Conservation (phyloP, 2,797 vertebrate genomes). For the Hipposideros larvatus region DNA sequence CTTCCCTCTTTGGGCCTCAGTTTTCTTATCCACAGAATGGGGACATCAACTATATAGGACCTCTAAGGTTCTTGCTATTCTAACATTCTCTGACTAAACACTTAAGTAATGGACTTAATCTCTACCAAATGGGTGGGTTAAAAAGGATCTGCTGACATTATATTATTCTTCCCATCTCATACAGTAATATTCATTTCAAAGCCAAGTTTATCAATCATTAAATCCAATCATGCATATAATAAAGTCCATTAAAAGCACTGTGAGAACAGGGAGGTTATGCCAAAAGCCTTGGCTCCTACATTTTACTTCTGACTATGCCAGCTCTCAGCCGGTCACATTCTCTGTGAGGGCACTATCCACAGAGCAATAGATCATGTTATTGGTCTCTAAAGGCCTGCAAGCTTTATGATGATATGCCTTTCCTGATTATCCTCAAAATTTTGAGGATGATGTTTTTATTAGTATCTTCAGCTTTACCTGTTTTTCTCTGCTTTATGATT, state of each 20-base stretch:
- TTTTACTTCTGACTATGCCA: background rate
- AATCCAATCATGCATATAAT: background rate
- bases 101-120: background rate
- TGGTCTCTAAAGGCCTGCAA: background rate
- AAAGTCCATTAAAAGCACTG: background rate
- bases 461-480: background rate
- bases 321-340: background rate
- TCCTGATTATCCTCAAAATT: background rate
- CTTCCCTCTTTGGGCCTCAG: background rate
- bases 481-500: constrained; percentile 28
- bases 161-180: background rate
- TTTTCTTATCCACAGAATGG: constrained; percentile 18
- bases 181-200: constrained; percentile 24
- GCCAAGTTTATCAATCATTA: background rate
- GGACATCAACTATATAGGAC: background rate
- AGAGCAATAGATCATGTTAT: background rate
- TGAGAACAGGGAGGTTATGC: background rate
- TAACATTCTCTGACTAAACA: background rate
- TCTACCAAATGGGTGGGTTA: background rate
- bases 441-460: constrained; percentile 11
- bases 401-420: background rate
- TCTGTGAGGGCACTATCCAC: background rate
- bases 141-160: background rate
- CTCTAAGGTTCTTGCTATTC: constrained; percentile 8
- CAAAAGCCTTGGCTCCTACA: background rate